Evolutionary conservation across 2,797 vertebrate species (phyloP).

Genomic region (Sphenopsis melanotis): DNA sequence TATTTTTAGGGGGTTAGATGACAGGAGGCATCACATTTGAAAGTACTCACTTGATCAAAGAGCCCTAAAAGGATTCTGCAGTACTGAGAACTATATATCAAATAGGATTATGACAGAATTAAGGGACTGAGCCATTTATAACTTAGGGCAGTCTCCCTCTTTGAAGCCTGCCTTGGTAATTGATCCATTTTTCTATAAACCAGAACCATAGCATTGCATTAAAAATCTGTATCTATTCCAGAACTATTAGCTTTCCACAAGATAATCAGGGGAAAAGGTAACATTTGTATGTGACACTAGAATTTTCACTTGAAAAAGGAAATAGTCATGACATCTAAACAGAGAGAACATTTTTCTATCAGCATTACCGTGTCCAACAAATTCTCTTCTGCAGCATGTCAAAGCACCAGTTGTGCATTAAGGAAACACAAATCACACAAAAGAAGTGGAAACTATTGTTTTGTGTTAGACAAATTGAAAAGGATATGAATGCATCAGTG

Average conservation of each 20-base stretch:
- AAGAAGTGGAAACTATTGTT: slow-evolving; percentile 24
- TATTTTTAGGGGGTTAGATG: slow-evolving; percentile 68
- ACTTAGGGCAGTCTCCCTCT: slow-evolving; percentile 71
- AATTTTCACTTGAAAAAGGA: slow-evolving; percentile 60
- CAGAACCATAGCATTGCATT: slow-evolving; percentile 71
- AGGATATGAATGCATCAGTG: neutral
- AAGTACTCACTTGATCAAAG: slow-evolving; percentile 78
- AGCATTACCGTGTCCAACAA: slow-evolving; percentile 44
- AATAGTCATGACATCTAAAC: slow-evolving; percentile 59
- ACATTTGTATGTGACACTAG: slow-evolving; percentile 56
- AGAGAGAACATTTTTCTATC: slow-evolving; percentile 51
- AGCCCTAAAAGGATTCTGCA: slow-evolving; percentile 72
- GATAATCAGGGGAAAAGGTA: slow-evolving; percentile 67
- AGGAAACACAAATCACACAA: slow-evolving; percentile 53
- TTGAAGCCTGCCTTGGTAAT: slow-evolving; percentile 74
- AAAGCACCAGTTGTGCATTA: slow-evolving; percentile 49
- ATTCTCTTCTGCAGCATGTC: slow-evolving; percentile 55
- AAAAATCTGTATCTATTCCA: slow-evolving; percentile 68
- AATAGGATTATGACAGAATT: slow-evolving; percentile 78
- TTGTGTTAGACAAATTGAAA: slow-evolving; percentile 25
- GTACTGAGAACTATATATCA: slow-evolving; percentile 72
- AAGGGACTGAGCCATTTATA: slow-evolving; percentile 72
- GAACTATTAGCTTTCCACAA: slow-evolving; percentile 69
- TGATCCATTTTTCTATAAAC: slow-evolving; percentile 71
- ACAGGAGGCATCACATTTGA: slow-evolving; percentile 68